These are phyloP conservation scores for Drosophila siamana DNA, from an alignment of 2,888 invertebrate genomes.

Conservation along the genomic window DNA sequence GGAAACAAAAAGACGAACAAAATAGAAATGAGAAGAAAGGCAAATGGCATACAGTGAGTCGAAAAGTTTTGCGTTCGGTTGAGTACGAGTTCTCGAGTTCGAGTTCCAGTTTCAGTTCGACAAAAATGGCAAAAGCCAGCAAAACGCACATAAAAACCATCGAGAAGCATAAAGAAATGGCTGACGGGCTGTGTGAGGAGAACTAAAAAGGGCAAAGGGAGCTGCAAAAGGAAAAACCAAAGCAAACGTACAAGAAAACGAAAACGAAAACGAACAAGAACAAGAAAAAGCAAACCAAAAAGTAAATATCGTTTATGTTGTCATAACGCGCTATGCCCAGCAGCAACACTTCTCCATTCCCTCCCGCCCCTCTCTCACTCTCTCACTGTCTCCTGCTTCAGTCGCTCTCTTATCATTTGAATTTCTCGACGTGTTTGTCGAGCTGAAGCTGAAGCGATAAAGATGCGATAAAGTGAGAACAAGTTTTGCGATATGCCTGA, in stretches of 20 bases:
- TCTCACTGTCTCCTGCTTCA: background rate
- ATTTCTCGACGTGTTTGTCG: slow-evolving; percentile 77
- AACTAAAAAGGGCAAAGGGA: slow-evolving; percentile 13
- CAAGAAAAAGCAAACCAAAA: slow-evolving; percentile 49
- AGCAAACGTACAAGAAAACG: slow-evolving; percentile 9
- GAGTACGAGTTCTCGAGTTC: slow-evolving; percentile 23
- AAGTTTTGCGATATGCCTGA: slow-evolving; percentile 63
- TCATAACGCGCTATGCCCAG: slow-evolving; percentile 79
- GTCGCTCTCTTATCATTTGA: slow-evolving; percentile 72
- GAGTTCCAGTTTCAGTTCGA: slow-evolving; percentile 35
- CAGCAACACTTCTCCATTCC: slow-evolving; percentile 41
- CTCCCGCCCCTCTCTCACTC: background rate
- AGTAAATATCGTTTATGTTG: slow-evolving; percentile 82
- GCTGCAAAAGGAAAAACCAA: slow-evolving; percentile 12
- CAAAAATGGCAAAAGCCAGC: slow-evolving; percentile 52
- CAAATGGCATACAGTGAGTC: slow-evolving; percentile 60
- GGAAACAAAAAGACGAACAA: slow-evolving; percentile 31
- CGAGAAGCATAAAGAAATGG: slow-evolving; percentile 62
- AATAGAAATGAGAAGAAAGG: slow-evolving; percentile 47
- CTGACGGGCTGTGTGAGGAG: slow-evolving; percentile 12
- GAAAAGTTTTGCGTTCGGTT: slow-evolving; percentile 64
- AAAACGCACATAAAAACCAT: slow-evolving; percentile 71
- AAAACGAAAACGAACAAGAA: background rate
- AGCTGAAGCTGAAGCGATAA: slow-evolving; percentile 72
- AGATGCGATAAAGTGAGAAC: slow-evolving; percentile 81